Base-by-base conservation (phyloP, 2,113 vertebrate species). In the Mobula hypostoma region DNA sequence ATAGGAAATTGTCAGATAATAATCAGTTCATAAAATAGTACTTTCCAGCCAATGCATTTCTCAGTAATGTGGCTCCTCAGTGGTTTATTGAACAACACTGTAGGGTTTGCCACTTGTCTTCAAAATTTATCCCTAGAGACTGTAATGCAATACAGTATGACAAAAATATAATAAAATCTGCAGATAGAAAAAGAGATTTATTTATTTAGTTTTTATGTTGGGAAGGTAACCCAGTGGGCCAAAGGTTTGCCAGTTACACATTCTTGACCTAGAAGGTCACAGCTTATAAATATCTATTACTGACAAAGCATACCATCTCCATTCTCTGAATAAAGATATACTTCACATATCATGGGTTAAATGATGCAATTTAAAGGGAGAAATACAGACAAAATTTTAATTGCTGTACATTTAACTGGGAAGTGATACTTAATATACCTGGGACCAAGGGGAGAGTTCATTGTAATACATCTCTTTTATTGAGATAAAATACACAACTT, bases 121-220 rank as follows among this genome's bases (percentile, higher is more conserved):
- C 61, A 15, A 88, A 88, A 88, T 63, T 9, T 63, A 88, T 88
- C 83, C 83, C 83, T 63, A n/a, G 83, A 63, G 83, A 63, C 29
- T 88, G 83, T 63, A 88, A 88, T 88, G 83, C 83, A 88, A 88
- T 88, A 88, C 56, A 88, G 83, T 88, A 63, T 63, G 58, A 88
- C 83, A 88, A 88, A 88, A 88, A 88, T 88, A 88, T 88, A 88
- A 88, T 88, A 88, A 88, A 88, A 88, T 88, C 58, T n/a, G 56
- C 58, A 88, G 14, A 61, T 88, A 88, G 61, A 27, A n/a, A 11
- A 88, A 88, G 56, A 88, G 83, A 56, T 88, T 88, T 88, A 88
- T 88, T 88, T 88, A 88, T 88, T 88, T 63, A 88, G 56, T 88
- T 88, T 88, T 63, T 27, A 63, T 88, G 58, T 88, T 88, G 83